Conservation (phyloP, 1,140 invertebrate genomes). For the Stenopsyche tienmushanensis region DNA sequence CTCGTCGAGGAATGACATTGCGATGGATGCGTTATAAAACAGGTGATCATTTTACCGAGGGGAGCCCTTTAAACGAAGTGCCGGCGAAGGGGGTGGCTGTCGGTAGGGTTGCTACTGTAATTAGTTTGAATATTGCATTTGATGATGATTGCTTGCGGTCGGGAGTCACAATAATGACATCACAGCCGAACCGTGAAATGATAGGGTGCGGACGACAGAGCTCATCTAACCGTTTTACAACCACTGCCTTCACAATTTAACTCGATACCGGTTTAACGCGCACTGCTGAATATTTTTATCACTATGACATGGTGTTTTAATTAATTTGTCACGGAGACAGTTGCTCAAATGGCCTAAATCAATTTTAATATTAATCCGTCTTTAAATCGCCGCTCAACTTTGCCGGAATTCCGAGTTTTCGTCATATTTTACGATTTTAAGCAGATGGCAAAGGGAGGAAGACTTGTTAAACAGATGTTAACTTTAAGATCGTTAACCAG, state of each 20-base stretch:
- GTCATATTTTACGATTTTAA: no score
- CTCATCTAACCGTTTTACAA: no score
- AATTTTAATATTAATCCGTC: no score
- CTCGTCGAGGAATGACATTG: neutral
- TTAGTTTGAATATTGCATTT: slow-evolving; percentile 42
- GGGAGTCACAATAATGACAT: slow-evolving; percentile 9
- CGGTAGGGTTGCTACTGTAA: slow-evolving; percentile 9
- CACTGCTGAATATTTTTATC: no score
- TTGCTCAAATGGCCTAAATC: no score
- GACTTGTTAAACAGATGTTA: neutral
- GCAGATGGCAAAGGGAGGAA: no score
- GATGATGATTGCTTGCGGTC: slow-evolving; percentile 40
- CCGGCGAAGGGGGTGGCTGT: neutral
- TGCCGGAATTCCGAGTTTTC: no score
- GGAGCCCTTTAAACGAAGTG: neutral
- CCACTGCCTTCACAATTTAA: no score
- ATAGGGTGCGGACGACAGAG: neutral
- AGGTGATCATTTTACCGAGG: neutral
- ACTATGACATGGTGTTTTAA: no score
- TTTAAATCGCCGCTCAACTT: no score
- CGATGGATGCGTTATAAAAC: neutral
- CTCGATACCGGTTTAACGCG: no score
- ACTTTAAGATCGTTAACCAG: neutral
- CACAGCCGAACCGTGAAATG: slow-evolving; percentile 17
- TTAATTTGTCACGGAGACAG: no score